phyloP scores from a whole-genome alignment of 2,888 invertebrate genomes.

The Eudemis profundana region DNA sequence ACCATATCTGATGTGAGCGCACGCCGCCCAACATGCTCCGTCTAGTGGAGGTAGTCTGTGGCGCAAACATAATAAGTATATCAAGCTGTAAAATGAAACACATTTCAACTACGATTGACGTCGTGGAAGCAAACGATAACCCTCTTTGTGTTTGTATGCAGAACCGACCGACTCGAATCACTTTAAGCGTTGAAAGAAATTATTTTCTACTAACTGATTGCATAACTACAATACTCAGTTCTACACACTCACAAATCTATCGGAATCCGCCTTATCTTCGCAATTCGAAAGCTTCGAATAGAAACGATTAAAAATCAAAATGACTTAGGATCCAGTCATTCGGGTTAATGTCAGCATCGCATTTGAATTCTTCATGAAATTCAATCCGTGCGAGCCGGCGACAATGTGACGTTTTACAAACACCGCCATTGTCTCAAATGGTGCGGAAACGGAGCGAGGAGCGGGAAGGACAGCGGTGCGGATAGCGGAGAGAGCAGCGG shows the following conservation, averaged over 20 bases:
- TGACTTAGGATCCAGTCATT: conserved; percentile 21
- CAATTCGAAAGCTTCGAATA: neutral
- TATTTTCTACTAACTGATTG: neutral
- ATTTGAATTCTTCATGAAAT: conserved; percentile 52
- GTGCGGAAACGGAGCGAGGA: conserved; percentile 12
- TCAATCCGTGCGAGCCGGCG: conserved; percentile 48
- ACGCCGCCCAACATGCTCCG: no score
- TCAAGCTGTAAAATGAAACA: no score
- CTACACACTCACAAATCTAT: neutral
- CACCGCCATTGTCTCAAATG: conserved; percentile 39
- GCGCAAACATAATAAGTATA: no score
- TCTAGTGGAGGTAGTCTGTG: no score
- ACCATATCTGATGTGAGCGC: no score
- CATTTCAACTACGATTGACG: no score
- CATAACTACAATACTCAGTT: neutral
- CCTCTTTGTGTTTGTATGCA: no score
- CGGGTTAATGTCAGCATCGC: conserved; percentile 40
- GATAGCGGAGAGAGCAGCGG: neutral
- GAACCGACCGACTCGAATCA: no score
- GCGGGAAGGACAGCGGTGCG: conserved; percentile 12
- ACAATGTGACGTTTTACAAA: conserved; percentile 52
- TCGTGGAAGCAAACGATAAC: no score
- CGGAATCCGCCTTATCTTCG: neutral
- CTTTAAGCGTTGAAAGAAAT: no score
- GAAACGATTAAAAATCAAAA: conserved; percentile 24